Evolutionary conservation across 2,113 vertebrate species (phyloP).

Genomic region (Gavia stellata): DNA sequence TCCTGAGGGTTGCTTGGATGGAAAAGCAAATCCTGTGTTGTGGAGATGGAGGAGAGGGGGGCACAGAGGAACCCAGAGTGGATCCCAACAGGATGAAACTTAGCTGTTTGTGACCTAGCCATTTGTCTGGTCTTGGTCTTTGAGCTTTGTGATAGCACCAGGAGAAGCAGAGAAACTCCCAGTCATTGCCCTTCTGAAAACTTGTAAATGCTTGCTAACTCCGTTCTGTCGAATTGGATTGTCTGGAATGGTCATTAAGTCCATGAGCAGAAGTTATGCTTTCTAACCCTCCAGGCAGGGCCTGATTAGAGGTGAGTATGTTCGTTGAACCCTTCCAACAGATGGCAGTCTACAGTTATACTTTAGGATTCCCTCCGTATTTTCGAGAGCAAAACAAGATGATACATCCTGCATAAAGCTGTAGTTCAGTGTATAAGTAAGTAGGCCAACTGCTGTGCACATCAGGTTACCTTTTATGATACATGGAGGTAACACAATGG

Average conservation of each 20-base stretch:
- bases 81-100: not conserved
- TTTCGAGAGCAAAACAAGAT: not conserved
- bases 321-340: constrained; percentile 44
- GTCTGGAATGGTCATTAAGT: not conserved
- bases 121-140: not conserved
- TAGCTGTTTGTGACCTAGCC: not conserved
- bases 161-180: not conserved
- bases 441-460: constrained; percentile 68
- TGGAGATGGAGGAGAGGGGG: not conserved
- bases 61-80: not conserved
- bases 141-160: not conserved
- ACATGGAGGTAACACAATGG: constrained; percentile 65
- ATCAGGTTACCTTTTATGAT: constrained; percentile 66
- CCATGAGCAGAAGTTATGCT: not conserved
- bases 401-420: constrained; percentile 50
- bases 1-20: not conserved
- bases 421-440: constrained; percentile 60
- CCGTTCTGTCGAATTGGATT: not conserved
- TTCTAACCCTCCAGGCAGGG: not conserved
- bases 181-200: not conserved
- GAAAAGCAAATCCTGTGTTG: not conserved
- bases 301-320: not conserved
- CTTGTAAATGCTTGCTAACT: not conserved
- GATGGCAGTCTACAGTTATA: constrained; percentile 27
- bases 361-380: not conserved